A percentile compares a stretch with the other conserved stretches of the same genome.
Conservation (phyloP, 2,888 invertebrate species). For the Himalopsyche tibetana region DNA sequence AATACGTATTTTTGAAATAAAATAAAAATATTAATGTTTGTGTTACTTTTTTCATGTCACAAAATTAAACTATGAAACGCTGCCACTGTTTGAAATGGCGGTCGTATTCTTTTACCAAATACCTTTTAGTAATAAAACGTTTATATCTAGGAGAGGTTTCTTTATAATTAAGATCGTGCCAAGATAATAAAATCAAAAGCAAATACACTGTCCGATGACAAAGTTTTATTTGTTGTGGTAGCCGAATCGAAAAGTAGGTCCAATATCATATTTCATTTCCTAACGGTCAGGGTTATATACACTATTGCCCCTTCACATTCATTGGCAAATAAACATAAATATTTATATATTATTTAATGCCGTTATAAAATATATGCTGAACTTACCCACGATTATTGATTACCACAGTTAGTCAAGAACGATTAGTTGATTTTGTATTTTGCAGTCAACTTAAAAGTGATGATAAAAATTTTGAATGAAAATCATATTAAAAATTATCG, state of each 20-base stretch:
- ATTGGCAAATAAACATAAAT: not conserved
- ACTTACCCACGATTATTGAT: too few species aligned
- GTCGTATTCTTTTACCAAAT: not conserved
- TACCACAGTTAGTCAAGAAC: too few species aligned
- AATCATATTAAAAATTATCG: too few species aligned
- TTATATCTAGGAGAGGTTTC: slow-evolving; percentile 29
- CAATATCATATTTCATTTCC: not conserved
- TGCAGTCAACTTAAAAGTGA: too few species aligned
- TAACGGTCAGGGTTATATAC: slow-evolving; percentile 28
- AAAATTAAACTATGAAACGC: not conserved
- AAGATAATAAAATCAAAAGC: slow-evolving; percentile 20
- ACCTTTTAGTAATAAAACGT: slow-evolving; percentile 35
- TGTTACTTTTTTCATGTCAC: too few species aligned
- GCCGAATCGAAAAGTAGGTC: slow-evolving; percentile 11
- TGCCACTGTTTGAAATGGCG: not conserved
- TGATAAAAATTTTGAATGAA: too few species aligned
- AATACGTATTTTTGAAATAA: too few species aligned
- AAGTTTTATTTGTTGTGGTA: slow-evolving; percentile 23
- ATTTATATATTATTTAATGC: slow-evolving; percentile 1
- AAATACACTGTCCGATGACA: slow-evolving; percentile 33
- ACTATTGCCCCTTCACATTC: not conserved
- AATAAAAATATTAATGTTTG: too few species aligned
- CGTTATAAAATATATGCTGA: not conserved
- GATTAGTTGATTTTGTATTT: too few species aligned
- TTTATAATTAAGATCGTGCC: slow-evolving; percentile 29